Base-by-base conservation (phyloP, 2,113 vertebrate genomes). In the Lepisosteus osseus region DNA sequence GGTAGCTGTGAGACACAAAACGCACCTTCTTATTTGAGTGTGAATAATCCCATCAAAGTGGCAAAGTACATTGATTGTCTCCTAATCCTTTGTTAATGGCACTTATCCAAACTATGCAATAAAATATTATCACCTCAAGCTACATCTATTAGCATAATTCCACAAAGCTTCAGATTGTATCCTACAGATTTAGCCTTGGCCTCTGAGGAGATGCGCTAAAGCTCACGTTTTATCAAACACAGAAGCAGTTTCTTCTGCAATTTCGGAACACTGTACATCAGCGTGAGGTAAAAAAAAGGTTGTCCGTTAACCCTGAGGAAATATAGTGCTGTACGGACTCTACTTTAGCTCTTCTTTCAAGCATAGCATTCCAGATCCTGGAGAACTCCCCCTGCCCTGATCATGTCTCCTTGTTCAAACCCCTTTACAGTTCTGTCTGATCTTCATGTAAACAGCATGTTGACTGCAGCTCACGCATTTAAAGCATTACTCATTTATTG, bases 61-160 rank as follows among this genome's bases (percentile, higher is more conserved):
- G 69, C 80, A 76, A 68, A 75, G 73, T 72, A 78, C 40, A 13
- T 80, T 67, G 61, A 69, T 76, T 73, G 66, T 61, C 61, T 62
- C 57, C 69, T 76, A 83, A 86, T 82, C 77, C 78, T 81, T 66
- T 42, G 55, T 72, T 76, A 78, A 79, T 56, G 59, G 65, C 77
- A 75, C 76, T 87, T 82, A 84, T 86, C 76, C 75, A 86, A 80
- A 82, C 83, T 78, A 82, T 81, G 70, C 73, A 61, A 65, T 65
- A 79, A 83, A 9, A 85, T 89, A 85, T 77, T 85, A 84, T 84
- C 78, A 77, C 82, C 73, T 81, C 67, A 74, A 79, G 73, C 83
- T 86, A 82, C 70, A 77, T 70, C 77, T 81, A 86, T 86, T 86
- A 88, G 68, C 83, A 88, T 86, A 87, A 89, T 86, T 85, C 79